Evolutionary conservation across 2,888 invertebrate genomes (phyloP), one percentile per base, ranked within the genome.

Genomic region (Cheilosia grossa): DNA sequence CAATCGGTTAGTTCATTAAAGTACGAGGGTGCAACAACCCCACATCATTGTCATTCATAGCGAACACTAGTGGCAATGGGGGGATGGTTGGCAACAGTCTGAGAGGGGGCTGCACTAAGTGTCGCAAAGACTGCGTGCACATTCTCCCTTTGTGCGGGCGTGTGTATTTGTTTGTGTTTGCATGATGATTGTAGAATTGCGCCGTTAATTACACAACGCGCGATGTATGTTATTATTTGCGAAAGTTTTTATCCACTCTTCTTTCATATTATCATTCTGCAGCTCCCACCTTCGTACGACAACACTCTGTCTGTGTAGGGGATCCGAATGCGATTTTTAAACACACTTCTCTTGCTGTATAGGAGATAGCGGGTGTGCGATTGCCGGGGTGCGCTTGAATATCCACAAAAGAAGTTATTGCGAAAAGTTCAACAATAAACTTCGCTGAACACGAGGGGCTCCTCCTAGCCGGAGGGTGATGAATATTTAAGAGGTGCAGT

Each of bases 21-120:
- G 72, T 58, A 27, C 51, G 72, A 81, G 81, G 81, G 85, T 85
- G 81, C 85, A 85, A 73, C 85, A 85, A 85, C 81, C 85, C 77
- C 85, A 44, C 75, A 40, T 73, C 81, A 77, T 81, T 67, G 81
- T 83, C 74, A 74, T 53, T 74, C 63, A 63, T 10, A 54, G 19
- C 15, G 13, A 19, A 4, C 15, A 24, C 6, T 15, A 10, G 44
- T 21, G 33, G 30, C 1, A 33, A 15, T 15, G 24, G 17, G 33
- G 30, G n/a, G 3, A 13, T 17, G 33, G 7, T n/a, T 58, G 17
- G 30, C 5, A 2, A 4, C 44, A 33, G 70, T 2, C 37, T 24
- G 47, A 24, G 24, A 30, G 19, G 17, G 64, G 30, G 30, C 30
- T 27, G 58, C 17, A 21, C 37, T 51, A 69, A 79, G 67, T 83